Conservation (phyloP, 2,888 invertebrate species). For the Tricholauxania praeusta region DNA sequence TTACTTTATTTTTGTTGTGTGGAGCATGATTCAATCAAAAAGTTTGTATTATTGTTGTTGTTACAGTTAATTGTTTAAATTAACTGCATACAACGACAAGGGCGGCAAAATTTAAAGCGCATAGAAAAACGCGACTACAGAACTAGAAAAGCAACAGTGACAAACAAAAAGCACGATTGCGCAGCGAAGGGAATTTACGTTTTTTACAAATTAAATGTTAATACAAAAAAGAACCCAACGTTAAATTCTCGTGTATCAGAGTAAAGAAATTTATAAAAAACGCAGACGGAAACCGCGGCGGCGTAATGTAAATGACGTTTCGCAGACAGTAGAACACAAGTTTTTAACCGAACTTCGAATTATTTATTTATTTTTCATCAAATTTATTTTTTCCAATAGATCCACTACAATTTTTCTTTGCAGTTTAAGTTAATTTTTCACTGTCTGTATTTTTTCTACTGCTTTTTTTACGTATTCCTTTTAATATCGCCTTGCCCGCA, state of each 20-base stretch:
- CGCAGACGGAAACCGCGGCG: no score
- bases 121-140: neutral
- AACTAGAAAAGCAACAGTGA: neutral
- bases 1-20: neutral
- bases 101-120: conserved; percentile 21
- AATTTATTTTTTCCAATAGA: no score
- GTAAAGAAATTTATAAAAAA: no score
- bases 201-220: neutral
- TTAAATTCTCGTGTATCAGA: no score
- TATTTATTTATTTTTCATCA: no score
- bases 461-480: conserved; percentile 1
- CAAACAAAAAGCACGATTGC: no score
- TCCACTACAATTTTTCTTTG: no score
- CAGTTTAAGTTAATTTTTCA: no score
- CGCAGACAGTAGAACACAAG: no score
- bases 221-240: neutral
- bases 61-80: conserved; percentile 25
- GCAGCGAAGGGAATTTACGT: neutral
- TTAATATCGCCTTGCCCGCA: neutral
- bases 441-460: neutral
- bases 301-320: no score
- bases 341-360: no score
- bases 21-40: no score
- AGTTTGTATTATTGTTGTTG: conserved; percentile 2
- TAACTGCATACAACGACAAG: conserved; percentile 14